Evolutionary conservation across 2,888 invertebrate species (phyloP), one percentile per base, ranked within the genome.

Genomic region (Phasia obesa): DNA sequence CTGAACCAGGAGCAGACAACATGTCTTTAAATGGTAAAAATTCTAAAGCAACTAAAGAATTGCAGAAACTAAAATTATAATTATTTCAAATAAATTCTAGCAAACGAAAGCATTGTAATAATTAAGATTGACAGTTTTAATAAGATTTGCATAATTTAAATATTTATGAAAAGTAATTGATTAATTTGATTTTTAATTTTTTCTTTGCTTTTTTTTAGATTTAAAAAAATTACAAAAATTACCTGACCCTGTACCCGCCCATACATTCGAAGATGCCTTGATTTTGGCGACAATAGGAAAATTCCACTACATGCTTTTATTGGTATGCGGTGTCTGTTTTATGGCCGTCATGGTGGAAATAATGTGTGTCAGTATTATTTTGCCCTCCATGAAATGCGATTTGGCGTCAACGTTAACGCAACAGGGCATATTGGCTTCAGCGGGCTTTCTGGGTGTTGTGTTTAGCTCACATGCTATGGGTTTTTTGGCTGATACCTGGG

Each of bases 401-500:
- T 90, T 95, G 31, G 88, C 92, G 2, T 91, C 95, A n/a, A 92
- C 93, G n/a, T 88, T 94, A 67, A 89, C 92, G 15, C 92, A 94
- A 86, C 93, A 94, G 86, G 94, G 95, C 0, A 91, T 94, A 88
- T 89, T 95, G 0, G 93, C 94, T 11, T 94, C 94, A 3, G 93
- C 94, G 64, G 94, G 94, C 1, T 95, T 94, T 86, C 89, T 94
- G 77, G 95, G 95, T 85, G 94, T 95, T 42, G 94, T 94, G 31
- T 86, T 94, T 25, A 96, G 96, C 67, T 95, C 96, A 0, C 95
- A 95, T 91, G 91, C 96, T 70, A 96, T 97, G 96, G 97, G 97
- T 51, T 93, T 94, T 84, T 89, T 96, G 83, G 95, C 96, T 0
- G 97, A 97, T 90, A 94, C 94, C 0, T 60, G 93, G 78, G 97